These are phyloP conservation scores for Hippocampus comes DNA, from an alignment of 2,113 vertebrate genomes.

Conservation along the genomic window DNA sequence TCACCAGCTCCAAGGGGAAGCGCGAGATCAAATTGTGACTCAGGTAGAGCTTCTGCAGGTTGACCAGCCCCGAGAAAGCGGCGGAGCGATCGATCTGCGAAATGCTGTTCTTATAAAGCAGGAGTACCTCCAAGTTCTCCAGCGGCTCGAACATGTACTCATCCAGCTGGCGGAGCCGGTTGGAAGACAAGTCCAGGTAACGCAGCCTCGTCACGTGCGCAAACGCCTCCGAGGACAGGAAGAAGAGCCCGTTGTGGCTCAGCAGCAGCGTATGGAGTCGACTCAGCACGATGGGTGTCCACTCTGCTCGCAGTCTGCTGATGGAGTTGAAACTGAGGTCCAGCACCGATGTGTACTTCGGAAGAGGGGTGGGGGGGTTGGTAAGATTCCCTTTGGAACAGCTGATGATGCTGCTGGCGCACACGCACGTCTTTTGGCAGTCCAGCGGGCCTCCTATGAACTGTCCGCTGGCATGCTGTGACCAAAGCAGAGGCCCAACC, in stretches of 20 bases:
- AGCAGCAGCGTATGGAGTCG: conserved; percentile 83
- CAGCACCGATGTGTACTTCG: conserved; percentile 79
- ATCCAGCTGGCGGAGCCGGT: conserved; percentile 77
- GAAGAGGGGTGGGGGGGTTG: conserved; percentile 72
- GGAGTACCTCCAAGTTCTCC: conserved; percentile 81
- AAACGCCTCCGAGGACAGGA: conserved; percentile 91
- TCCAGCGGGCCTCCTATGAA: conserved; percentile 53
- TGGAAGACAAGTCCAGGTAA: conserved; percentile 91
- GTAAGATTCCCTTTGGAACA: conserved; percentile 82
- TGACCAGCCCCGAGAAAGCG: conserved; percentile 74
- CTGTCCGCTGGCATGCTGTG: conserved; percentile 22
- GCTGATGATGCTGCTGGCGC: conserved; percentile 92
- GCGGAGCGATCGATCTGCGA: conserved; percentile 82
- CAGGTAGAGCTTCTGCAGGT: conserved; percentile 88
- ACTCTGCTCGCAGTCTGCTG: conserved; percentile 77
- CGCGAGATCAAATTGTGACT: conserved; percentile 88
- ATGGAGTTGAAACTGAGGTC: conserved; percentile 91
- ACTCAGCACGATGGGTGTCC: conserved; percentile 73
- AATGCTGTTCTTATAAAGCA: conserved; percentile 90
- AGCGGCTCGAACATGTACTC: conserved; percentile 87
- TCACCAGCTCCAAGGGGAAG: conserved; percentile 89
- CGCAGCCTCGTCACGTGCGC: conserved; percentile 75
- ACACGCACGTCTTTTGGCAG: conserved; percentile 82
- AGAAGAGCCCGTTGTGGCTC: conserved; percentile 83
- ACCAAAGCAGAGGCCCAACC: conserved; percentile 49